Percentiles rank a stretch among this genome's conserved stretches.
Evolutionary conservation across 2,113 vertebrate species (phyloP).

Genomic region (Chlorodrepanis virens): DNA sequence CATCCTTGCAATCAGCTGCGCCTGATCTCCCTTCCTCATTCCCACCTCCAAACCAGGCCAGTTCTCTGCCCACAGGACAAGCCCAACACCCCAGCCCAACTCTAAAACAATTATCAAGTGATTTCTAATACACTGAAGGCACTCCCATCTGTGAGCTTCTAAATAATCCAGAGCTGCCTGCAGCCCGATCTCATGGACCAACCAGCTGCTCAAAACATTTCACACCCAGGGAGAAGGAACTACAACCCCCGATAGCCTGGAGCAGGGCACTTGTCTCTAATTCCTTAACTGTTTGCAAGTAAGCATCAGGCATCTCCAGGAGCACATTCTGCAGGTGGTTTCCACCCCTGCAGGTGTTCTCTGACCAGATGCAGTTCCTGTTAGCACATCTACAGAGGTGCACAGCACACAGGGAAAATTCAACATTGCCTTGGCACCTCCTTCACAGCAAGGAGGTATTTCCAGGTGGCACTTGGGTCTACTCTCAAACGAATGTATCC

Average conservation of each 20-base stretch:
- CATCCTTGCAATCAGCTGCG: background rate
- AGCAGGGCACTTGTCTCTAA: background rate
- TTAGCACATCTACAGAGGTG: background rate
- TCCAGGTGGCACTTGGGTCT: background rate
- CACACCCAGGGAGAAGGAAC: background rate
- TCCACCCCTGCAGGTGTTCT: accelerated
- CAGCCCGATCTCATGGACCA: background rate
- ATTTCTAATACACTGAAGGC: background rate
- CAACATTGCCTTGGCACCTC: background rate
- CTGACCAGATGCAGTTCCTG: background rate
- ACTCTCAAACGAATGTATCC: background rate
- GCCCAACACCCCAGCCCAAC: background rate
- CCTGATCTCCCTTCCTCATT: background rate
- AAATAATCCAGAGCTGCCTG: background rate
- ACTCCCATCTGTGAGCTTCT: background rate
- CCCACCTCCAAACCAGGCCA: background rate
- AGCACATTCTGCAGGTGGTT: background rate
- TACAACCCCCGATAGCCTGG: accelerated
- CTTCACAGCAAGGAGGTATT: background rate
- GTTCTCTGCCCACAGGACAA: accelerated
- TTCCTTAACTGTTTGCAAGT: background rate
- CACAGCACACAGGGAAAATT: background rate
- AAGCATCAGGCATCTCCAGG: background rate
- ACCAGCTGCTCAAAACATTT: background rate
- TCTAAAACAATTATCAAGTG: background rate